phyloP scores from a whole-genome alignment of 1,140 invertebrate species.

The Acromyrmex heyeri region DNA sequence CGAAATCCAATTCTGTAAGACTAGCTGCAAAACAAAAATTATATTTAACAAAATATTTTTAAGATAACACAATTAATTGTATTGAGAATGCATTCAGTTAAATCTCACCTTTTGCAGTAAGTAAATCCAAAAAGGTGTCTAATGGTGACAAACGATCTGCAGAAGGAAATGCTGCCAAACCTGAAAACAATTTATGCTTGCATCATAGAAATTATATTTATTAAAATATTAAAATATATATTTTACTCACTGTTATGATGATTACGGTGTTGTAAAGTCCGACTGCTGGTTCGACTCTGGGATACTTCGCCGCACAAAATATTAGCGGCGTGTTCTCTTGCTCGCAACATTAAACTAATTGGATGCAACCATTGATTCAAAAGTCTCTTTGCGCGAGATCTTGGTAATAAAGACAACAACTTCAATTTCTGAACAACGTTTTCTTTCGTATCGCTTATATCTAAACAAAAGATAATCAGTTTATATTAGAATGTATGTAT shows the following conservation, averaged over 20 bases:
- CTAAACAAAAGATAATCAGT: slow-evolving; percentile 82
- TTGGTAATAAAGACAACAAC: slow-evolving; percentile 90
- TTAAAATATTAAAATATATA: background rate
- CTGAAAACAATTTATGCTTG: slow-evolving; percentile 82
- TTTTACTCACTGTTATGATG: slow-evolving; percentile 81
- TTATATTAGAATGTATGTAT: background rate
- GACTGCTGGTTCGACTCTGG: slow-evolving; percentile 80
- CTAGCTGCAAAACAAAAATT: slow-evolving; percentile 87
- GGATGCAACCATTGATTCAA: slow-evolving; percentile 93
- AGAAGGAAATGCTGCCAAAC: slow-evolving; percentile 90
- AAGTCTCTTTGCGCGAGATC: slow-evolving; percentile 91
- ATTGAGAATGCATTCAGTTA: slow-evolving; percentile 9
- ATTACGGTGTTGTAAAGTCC: slow-evolving; percentile 81
- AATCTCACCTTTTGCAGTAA: slow-evolving; percentile 91
- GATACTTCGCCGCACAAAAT: slow-evolving; percentile 90
- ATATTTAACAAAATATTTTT: background rate
- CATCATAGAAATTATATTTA: background rate
- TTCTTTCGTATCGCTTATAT: slow-evolving; percentile 90
- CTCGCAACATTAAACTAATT: slow-evolving; percentile 91
- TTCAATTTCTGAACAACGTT: slow-evolving; percentile 90
- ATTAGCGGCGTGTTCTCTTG: slow-evolving; percentile 92
- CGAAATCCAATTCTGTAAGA: slow-evolving; percentile 93
- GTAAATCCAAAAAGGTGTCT: slow-evolving; percentile 93
- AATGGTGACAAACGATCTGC: slow-evolving; percentile 92
- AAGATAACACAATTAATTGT: slow-evolving; percentile 10